phyloP scores from a whole-genome alignment of 1,140 invertebrate genomes.

The Sitodiplosis mosellana region DNA sequence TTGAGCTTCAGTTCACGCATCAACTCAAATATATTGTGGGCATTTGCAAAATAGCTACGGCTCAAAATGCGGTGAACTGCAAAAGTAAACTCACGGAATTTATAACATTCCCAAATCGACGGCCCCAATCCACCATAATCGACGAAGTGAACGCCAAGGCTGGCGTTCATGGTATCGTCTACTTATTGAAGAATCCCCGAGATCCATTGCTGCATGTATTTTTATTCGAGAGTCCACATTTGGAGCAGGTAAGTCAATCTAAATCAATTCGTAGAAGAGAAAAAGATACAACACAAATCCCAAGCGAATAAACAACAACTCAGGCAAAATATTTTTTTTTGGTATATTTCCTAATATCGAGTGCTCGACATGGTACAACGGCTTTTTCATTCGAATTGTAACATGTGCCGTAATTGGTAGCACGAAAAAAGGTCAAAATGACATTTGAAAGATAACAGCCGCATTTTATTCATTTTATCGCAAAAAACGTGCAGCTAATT shows the following conservation, averaged over 20 bases:
- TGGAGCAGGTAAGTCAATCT: constrained; percentile 34
- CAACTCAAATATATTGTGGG: constrained; percentile 35
- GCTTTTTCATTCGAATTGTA: too few relatives aligned
- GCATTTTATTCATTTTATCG: too few relatives aligned
- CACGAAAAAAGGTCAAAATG: too few relatives aligned
- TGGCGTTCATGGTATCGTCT: constrained; percentile 25
- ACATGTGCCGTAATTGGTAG: too few relatives aligned
- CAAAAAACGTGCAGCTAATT: too few relatives aligned
- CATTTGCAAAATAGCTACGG: constrained; percentile 17
- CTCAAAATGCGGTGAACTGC: background rate
- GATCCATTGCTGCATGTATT: constrained; percentile 42
- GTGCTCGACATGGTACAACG: too few relatives aligned
- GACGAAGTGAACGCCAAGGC: constrained; percentile 9
- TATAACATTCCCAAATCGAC: constrained; percentile 1
- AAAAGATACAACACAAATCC: too few relatives aligned
- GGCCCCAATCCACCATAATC: constrained; percentile 3
- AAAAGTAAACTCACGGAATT: constrained; percentile 4
- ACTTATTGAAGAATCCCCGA: constrained; percentile 38
- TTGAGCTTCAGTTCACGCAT: constrained; percentile 41
- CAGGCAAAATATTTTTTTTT: too few relatives aligned
- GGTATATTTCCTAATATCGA: too few relatives aligned
- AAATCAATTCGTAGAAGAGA: too few relatives aligned
- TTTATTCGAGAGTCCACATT: constrained; percentile 37
- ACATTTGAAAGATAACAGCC: too few relatives aligned
- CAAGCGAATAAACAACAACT: too few relatives aligned